Evolutionary conservation across 2,888 invertebrate species (phyloP).

Genomic region (Amorpha juglandis): DNA sequence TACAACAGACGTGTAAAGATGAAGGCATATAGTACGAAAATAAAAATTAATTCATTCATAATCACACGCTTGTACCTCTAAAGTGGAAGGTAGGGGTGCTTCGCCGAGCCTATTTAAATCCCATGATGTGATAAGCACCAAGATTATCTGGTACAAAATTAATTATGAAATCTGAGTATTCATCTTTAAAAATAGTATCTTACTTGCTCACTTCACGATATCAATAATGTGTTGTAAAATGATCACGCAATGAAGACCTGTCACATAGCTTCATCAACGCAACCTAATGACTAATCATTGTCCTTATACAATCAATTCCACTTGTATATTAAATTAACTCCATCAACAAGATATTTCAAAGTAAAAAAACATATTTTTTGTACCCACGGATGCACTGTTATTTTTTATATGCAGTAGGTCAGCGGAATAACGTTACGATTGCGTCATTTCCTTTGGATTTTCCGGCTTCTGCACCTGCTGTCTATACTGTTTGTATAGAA

Average conservation of each 20-base stretch:
- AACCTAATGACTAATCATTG: neutral
- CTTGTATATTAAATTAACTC: neutral
- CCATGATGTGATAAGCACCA: too few species aligned
- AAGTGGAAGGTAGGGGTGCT: too few species aligned
- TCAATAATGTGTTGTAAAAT: too few species aligned
- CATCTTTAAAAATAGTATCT: too few species aligned
- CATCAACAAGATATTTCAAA: neutral
- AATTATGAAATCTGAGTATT: too few species aligned
- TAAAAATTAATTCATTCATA: too few species aligned
- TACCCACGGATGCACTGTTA: constrained; percentile 23
- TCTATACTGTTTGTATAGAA: neutral
- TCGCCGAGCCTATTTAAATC: too few species aligned
- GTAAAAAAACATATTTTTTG: constrained; percentile 1
- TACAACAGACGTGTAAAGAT: too few species aligned
- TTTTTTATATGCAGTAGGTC: constrained; percentile 18
- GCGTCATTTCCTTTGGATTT: constrained; percentile 41
- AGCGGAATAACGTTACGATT: constrained; percentile 22
- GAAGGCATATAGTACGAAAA: too few species aligned
- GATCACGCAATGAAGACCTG: neutral
- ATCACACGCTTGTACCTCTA: too few species aligned
- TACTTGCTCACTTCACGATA: too few species aligned
- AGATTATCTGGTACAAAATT: too few species aligned
- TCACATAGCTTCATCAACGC: neutral
- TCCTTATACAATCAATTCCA: neutral
- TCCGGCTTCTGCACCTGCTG: constrained; percentile 28